These are phyloP conservation scores for Chloroceryle amazona DNA, from an alignment of 2,797 vertebrate genomes.

Conservation along the genomic window DNA sequence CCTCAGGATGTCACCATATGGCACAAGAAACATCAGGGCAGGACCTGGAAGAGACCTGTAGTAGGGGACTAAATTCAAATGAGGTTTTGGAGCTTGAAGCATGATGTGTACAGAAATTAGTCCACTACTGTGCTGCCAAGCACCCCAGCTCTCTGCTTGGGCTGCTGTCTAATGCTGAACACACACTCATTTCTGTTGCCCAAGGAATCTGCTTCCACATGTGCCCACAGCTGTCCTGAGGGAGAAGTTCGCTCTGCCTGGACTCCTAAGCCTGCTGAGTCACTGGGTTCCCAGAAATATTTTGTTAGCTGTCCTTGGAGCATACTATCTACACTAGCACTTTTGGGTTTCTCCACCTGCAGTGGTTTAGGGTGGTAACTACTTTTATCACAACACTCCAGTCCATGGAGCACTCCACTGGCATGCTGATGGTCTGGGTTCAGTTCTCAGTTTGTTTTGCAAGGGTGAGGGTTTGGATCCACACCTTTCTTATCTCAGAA, in stretches of 20 bases:
- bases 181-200: background rate
- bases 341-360: background rate
- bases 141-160: background rate
- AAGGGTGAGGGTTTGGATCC: background rate
- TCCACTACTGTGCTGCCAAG: background rate
- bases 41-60: background rate
- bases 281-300: background rate
- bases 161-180: background rate
- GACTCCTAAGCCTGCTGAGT: background rate
- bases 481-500: background rate
- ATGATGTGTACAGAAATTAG: background rate
- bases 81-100: background rate
- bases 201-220: background rate
- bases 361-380: background rate
- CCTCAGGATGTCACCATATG: background rate
- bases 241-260: background rate
- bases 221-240: background rate
- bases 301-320: background rate
- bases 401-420: background rate
- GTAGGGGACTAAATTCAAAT: background rate
- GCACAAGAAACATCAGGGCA: background rate
- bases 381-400: background rate
- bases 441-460: background rate
- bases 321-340: rapidly evolving
- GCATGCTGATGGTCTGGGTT: background rate